phyloP scores from a whole-genome alignment of 2,113 vertebrate genomes.

The Sinocyclocheilus maitianheensis region DNA sequence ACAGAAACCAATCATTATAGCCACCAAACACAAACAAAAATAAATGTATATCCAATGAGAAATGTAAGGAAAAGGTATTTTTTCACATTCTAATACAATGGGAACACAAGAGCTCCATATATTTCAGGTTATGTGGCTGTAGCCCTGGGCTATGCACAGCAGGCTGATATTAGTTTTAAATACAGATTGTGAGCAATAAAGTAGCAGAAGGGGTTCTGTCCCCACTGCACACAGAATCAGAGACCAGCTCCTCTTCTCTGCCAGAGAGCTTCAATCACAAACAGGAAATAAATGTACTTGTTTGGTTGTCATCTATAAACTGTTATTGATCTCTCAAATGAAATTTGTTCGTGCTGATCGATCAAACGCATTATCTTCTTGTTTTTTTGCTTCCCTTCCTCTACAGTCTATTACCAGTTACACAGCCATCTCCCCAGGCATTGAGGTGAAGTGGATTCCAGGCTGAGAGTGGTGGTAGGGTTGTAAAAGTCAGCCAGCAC shows the following conservation, averaged over 20 bases:
- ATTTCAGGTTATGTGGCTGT: constrained; percentile 79
- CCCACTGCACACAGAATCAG: constrained; percentile 71
- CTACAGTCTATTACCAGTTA: constrained; percentile 92
- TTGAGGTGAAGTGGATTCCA: constrained; percentile 81
- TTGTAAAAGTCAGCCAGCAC: constrained; percentile 70
- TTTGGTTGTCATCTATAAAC: constrained; percentile 95
- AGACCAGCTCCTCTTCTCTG: constrained; percentile 58
- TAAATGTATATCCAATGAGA: constrained; percentile 71
- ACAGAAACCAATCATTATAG: constrained; percentile 78
- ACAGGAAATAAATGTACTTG: constrained; percentile 91
- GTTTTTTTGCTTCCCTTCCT: constrained; percentile 48
- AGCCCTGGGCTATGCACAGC: constrained; percentile 81
- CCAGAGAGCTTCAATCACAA: constrained; percentile 92
- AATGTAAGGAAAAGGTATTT: constrained; percentile 77
- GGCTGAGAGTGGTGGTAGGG: constrained; percentile 65
- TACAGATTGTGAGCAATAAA: constrained; percentile 87
- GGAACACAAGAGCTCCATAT: constrained; percentile 73
- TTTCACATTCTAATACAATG: constrained; percentile 80
- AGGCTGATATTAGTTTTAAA: constrained; percentile 86
- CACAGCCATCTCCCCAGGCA: constrained; percentile 86
- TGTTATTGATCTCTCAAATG: constrained; percentile 98
- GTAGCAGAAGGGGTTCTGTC: constrained; percentile 70
- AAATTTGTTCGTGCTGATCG: constrained; percentile 99
- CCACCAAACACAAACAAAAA: constrained; percentile 67
- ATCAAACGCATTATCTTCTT: constrained; percentile 98